Conservation (phyloP, 2,797 vertebrate species). For the Furcifer pardalis region DNA sequence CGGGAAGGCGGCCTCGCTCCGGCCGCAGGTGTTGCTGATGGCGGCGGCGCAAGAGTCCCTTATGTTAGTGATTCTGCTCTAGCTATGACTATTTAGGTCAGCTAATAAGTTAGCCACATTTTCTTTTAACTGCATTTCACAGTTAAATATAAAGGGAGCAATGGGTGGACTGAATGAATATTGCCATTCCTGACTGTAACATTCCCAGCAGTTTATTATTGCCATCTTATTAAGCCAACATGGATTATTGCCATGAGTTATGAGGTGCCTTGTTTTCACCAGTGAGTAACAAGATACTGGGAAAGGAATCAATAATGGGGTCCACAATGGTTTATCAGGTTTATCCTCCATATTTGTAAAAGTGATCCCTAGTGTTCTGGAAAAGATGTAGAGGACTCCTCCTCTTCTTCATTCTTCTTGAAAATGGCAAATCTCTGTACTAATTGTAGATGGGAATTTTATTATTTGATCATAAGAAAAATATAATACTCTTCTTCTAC, state of each 20-base stretch:
- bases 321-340: neutral
- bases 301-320: neutral
- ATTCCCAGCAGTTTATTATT: neutral
- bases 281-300: neutral
- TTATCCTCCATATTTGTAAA: neutral
- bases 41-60: no score
- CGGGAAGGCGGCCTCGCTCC: no score
- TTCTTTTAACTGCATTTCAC: neutral
- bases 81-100: neutral
- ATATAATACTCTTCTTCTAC: conserved; percentile 23
- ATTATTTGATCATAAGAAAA: neutral
- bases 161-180: neutral
- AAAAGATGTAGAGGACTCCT: neutral
- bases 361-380: neutral
- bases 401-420: neutral
- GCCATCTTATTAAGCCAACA: neutral
- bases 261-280: neutral
- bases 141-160: neutral
- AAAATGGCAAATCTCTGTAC: neutral
- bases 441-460: neutral
- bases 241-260: neutral
- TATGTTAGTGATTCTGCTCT: no score
- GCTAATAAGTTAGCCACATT: neutral
- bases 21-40: no score
- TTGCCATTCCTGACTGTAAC: neutral